Evolutionary conservation across 30 jellyfish, hydroid and myxozoan species (phyloP).

Genomic region (Phacellophora camtschatica): DNA sequence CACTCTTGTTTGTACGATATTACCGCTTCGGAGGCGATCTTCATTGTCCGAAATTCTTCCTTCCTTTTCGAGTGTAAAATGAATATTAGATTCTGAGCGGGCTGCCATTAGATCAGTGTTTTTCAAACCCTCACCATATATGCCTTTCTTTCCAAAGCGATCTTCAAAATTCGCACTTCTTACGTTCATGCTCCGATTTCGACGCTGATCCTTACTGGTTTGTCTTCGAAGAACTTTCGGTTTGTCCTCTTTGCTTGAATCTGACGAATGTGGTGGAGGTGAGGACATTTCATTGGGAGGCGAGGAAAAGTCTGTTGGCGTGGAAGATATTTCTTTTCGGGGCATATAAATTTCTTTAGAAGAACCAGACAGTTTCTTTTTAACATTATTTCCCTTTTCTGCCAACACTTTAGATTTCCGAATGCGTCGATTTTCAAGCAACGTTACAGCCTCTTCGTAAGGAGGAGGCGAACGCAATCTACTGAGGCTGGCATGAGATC

Average conservation of each 20-base stretch:
- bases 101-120: conserved; percentile 31
- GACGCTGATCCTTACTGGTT: conserved; percentile 13
- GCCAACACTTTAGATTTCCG: neutral
- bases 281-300: neutral
- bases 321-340: neutral
- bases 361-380: neutral
- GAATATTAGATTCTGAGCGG: conserved; percentile 23
- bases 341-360: neutral
- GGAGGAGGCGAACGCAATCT: conserved; percentile 65
- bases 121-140: neutral
- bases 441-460: conserved; percentile 47
- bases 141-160: neutral
- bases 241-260: conserved; percentile 18
- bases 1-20: conserved; percentile 85
- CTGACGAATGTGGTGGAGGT: neutral
- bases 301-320: neutral
- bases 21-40: conserved; percentile 30
- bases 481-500: neutral
- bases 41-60: conserved; percentile 15
- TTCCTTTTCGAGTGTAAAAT: conserved; percentile 14
- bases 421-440: conserved; percentile 27
- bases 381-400: neutral
- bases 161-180: conserved; percentile 58
- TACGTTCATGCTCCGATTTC: conserved; percentile 14
- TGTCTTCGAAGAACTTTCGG: conserved; percentile 28